Evolutionary conservation across 2,888 invertebrate species (phyloP).

Genomic region (Trilocha varians): DNA sequence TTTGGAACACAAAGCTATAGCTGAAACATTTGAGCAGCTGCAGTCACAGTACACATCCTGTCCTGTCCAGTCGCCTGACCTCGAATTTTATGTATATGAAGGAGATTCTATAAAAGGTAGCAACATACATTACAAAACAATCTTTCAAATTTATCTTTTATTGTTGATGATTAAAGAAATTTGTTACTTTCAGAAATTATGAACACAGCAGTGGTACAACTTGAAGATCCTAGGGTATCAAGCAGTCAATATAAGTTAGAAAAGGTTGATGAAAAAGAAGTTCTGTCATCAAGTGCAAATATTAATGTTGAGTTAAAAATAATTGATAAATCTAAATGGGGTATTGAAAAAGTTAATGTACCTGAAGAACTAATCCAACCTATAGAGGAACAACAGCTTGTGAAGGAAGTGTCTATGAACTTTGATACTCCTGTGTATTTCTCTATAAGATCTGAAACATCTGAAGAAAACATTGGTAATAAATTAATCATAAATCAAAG

Average conservation of each 20-base stretch:
- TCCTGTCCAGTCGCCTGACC: conserved; percentile 57
- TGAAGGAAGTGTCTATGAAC: conserved; percentile 31
- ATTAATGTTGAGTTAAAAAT: conserved; percentile 32
- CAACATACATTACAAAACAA: too few relatives aligned
- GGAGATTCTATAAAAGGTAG: conserved; percentile 38
- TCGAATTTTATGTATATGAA: conserved; percentile 20
- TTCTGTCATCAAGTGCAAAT: conserved; percentile 27
- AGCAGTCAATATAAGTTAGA: conserved; percentile 39
- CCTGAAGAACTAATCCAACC: conserved; percentile 31
- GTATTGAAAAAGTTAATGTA: conserved; percentile 21
- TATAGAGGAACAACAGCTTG: conserved; percentile 20
- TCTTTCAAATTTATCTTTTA: neutral
- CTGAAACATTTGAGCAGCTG: conserved; percentile 15
- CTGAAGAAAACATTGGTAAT: neutral
- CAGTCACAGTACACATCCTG: conserved; percentile 28
- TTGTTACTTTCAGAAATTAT: conserved; percentile 43
- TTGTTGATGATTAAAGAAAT: neutral
- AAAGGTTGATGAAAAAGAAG: conserved; percentile 24
- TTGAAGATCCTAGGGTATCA: conserved; percentile 47
- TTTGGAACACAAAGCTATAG: conserved; percentile 11
- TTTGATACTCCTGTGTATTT: conserved; percentile 27
- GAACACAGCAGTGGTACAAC: conserved; percentile 25
- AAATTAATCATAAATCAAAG: neutral
- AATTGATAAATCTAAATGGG: conserved; percentile 32
- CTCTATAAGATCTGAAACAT: conserved; percentile 20